Base-by-base conservation (phyloP, 2,113 vertebrate genomes). In the Dascyllus trimaculatus region DNA sequence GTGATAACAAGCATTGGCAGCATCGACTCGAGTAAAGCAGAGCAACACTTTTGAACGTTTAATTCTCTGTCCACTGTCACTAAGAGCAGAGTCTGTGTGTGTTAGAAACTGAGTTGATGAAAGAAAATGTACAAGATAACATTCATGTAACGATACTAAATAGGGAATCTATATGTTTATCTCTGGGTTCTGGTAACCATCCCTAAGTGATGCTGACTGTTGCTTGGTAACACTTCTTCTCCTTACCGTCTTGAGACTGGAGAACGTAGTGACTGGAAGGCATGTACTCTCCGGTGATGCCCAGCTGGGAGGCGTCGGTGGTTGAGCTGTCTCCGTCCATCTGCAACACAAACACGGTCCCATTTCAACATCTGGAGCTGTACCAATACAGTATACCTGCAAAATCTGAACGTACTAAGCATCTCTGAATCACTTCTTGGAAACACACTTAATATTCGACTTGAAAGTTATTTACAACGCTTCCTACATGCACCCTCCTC, bases 241-340 rank as follows among this genome's bases (percentile, higher is more conserved):
- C 64, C 95, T 96, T 91, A 99, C 98, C 98, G 43, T 99, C 98
- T 0, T 97, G 98, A 53, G 97, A 94, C 87, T 99, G 98, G 88
- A 99, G 96, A 8, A 99, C 98, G 17, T 98, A 99, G 66, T 99
- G 98, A 65, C 97, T 93, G 61, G 97, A 91, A 52, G 97, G 92
- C 86, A 99, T 98, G 81, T 98, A 99, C 78, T 99, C 97, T 76
- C 97, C 96, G 21, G 96, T 95, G 89, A 99, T 99, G 81, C 97
- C 97, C 89, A 99, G 91, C 91, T 99, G 98, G 80, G 98, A 97
- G 84, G 98, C 95, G 79, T 99, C 98, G 11, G 98, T 99, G 38
- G 98, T 99, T 9, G 97, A 96, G 81, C 93, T 95, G 93, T 99
- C 98, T 77, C 97, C 97, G 76, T 99, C 98, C 98, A 99, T 99